Percentiles rank a stretch among this genome's conserved stretches.
phyloP scores from a whole-genome alignment of 2,888 invertebrate species.

The Lasioglossum calceatum region DNA sequence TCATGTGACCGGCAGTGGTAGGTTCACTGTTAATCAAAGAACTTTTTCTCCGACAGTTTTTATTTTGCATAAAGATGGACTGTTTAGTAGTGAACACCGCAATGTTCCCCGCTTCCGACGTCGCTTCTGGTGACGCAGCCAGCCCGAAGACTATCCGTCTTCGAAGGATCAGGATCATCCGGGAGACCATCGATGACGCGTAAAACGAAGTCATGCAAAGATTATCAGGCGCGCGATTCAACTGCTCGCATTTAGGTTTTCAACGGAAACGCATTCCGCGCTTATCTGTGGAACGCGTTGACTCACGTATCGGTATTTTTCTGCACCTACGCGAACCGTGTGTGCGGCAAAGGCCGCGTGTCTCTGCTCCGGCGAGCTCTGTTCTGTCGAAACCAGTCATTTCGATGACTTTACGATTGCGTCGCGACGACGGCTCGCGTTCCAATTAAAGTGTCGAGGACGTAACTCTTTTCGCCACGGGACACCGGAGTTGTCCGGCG shows the following conservation, averaged over 20 bases:
- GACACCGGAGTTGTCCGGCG: constrained; percentile 6
- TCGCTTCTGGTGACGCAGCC: not conserved
- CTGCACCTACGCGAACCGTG: constrained; percentile 45
- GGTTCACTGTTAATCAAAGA: no score
- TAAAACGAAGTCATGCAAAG: not conserved
- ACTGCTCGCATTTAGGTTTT: constrained; percentile 14
- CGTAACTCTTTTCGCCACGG: not conserved
- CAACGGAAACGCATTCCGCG: constrained; percentile 47
- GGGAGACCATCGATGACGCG: not conserved
- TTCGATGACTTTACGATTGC: constrained; percentile 36
- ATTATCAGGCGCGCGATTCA: constrained; percentile 9
- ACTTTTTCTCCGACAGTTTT: not conserved
- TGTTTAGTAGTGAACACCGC: not conserved
- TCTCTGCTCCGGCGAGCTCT: constrained; percentile 1
- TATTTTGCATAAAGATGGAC: not conserved
- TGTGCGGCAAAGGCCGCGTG: not conserved
- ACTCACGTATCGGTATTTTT: constrained; percentile 69
- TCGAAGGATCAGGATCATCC: not conserved
- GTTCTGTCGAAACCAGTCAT: constrained; percentile 29
- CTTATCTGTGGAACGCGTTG: constrained; percentile 70
- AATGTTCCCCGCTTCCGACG: not conserved
- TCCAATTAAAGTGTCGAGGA: constrained; percentile 36
- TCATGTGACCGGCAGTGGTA: no score
- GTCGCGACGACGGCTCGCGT: constrained; percentile 12
- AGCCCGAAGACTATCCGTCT: no score